Evolutionary conservation across 2,888 invertebrate species (phyloP), one percentile per base, ranked within the genome.

Genomic region (Trachelus troglodyta): DNA sequence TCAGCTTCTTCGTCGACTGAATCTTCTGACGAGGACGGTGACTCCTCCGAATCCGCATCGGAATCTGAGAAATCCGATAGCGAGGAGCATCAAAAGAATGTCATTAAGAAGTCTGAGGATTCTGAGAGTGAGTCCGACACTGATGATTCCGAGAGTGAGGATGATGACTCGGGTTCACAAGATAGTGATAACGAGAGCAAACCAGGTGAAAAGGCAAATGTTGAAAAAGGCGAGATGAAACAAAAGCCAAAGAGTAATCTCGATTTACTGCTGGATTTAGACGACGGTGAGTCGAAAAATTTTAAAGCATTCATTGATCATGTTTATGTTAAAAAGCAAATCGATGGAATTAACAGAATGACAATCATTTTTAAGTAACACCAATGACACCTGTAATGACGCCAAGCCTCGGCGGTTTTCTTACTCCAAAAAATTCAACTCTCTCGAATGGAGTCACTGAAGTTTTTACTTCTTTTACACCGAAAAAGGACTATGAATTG

Each of bases 211-310:
- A 85, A 91, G 85, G 78, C 84, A 85, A 83, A 92, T 0, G 23
- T 35, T 78, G 74, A 75, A 12, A 88, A 85, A 89, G 86, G 71
- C 76, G 88, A 80, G 90, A 88, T 56, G 68, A 85, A 83, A 92
- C 93, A 89, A 93, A 94, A 89, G 93, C 87, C 89, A 12, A 94
- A 93, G 86, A 93, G 95, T 9, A 97, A 97, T 92, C 92, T 97
- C 82, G 98, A 98, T 91, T 92, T 98, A 30, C 92, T 98, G 12
- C 91, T 98, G 69, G 98, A 98, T 89, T 92, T 98, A 83, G 97
- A 96, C 89, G 94, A 94, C 85, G 92, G 94, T 93, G 94, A 95
- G 88, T 88, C 69, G 33, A 74, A 34, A 69, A 33, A 56, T 76
- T 40, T 79, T 75, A 75, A n/a, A 15, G 30, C 11, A 75, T 76